Conservation (phyloP, 2,797 vertebrate genomes). For the Tinamus major region DNA sequence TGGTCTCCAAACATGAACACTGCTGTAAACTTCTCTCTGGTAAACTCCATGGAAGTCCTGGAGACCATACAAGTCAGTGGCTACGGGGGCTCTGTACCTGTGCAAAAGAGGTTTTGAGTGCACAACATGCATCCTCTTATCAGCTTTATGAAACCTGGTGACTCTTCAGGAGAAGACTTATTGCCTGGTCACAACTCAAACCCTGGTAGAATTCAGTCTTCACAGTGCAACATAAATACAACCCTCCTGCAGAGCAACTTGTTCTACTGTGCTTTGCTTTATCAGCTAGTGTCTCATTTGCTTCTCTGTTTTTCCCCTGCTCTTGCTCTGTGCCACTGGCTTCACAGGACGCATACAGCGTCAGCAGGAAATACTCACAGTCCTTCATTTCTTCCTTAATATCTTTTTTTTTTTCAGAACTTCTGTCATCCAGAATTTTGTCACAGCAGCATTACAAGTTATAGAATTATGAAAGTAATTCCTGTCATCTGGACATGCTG, state of each 20-base stretch:
- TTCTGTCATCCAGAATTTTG: neutral
- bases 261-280: neutral
- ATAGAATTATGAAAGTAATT: neutral
- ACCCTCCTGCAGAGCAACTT: neutral
- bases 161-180: neutral
- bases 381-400: neutral
- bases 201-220: neutral
- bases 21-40: neutral
- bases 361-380: neutral
- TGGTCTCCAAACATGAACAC: neutral
- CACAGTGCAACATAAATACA: neutral
- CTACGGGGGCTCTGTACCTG: neutral
- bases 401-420: neutral
- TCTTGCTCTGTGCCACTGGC: neutral
- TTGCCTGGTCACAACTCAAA: neutral
- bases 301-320: neutral
- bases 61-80: rapidly evolving
- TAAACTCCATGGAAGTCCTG: neutral
- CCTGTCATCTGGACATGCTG: neutral
- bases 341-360: neutral
- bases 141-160: neutral
- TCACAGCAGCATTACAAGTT: neutral
- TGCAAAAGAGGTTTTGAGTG: neutral
- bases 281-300: neutral
- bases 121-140: neutral